Base-by-base conservation (phyloP, 2,888 invertebrate species). In the Alsophila aescularia region DNA sequence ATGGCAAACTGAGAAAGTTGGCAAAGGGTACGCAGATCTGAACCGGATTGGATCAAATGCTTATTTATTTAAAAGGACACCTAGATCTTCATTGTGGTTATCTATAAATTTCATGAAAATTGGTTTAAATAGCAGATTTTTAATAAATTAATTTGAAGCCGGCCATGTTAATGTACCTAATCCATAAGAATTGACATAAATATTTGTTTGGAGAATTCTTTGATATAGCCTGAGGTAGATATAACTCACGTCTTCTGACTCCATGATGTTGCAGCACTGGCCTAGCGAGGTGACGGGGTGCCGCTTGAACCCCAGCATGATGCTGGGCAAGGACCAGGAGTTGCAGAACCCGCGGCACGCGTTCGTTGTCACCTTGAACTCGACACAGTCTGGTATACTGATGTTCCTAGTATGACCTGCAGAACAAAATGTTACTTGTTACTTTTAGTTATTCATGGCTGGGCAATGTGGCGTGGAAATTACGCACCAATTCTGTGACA, bases 191-290 rank as follows among this genome's bases (percentile, higher is more conserved):
- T n/a, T n/a, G n/a, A n/a, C n/a, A n/a, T n/a, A n/a, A n/a, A n/a
- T n/a, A n/a, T n/a, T n/a, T n/a, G n/a, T n/a, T n/a, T n/a, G n/a
- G n/a, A n/a, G n/a, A n/a, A n/a, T n/a, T n/a, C n/a, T n/a, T n/a
- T n/a, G n/a, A n/a, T n/a, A n/a, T n/a, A n/a, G n/a, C n/a, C n/a
- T 21, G 21, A 12, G 4, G 12, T 12, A 21, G 21, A 1, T 24
- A 15, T 24, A 3, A 53, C 50, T 93, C 78, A 96, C 96, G 75
- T 96, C 95, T 87, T 96, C 96, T 0, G 97, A 95, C 71, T 97
- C 96, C 95, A 96, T 96, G 72, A 97, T 97, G 81, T 96, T 96
- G 85, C 97, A 97, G 84, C 97, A 97, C 77, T 97, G 96, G 8
- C 96, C 97, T 29, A 96, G 93, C 0, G 97, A 96, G 1, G 96